Conservation (phyloP, 2,888 invertebrate species). For the Zygogramma bicolorata region DNA sequence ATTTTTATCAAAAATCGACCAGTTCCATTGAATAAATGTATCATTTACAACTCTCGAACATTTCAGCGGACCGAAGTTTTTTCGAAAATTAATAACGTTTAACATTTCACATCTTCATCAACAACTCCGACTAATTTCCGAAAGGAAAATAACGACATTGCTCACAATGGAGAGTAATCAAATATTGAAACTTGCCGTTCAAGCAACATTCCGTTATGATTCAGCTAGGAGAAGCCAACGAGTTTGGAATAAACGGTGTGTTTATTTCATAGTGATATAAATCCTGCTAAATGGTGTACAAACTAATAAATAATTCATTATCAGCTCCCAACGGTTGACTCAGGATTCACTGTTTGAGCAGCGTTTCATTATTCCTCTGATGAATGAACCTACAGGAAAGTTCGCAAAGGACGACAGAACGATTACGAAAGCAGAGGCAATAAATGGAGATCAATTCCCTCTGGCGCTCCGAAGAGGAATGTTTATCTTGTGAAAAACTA, state of each 20-base stretch:
- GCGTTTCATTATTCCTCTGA: not conserved
- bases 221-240: not conserved
- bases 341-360: not conserved
- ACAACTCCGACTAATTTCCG: not conserved
- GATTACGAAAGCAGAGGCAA: not conserved
- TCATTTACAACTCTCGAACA: too few species aligned
- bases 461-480: not conserved
- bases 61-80: too few species aligned
- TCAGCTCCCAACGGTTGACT: not conserved
- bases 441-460: not conserved
- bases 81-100: not conserved
- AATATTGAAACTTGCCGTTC: not conserved
- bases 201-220: not conserved
- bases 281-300: not conserved
- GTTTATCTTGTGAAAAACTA: not conserved
- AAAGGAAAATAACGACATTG: not conserved
- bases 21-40: too few species aligned
- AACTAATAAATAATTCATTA: slow-evolving; percentile 7
- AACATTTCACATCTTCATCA: not conserved
- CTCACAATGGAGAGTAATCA: not conserved
- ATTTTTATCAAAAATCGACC: too few species aligned
- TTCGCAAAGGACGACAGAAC: slow-evolving; percentile 4
- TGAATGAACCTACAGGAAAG: slow-evolving; percentile 1
- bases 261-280: not conserved
- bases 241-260: not conserved